Evolutionary conservation across 2,797 vertebrate genomes (phyloP).

Genomic region (Cynopterus sphinx): DNA sequence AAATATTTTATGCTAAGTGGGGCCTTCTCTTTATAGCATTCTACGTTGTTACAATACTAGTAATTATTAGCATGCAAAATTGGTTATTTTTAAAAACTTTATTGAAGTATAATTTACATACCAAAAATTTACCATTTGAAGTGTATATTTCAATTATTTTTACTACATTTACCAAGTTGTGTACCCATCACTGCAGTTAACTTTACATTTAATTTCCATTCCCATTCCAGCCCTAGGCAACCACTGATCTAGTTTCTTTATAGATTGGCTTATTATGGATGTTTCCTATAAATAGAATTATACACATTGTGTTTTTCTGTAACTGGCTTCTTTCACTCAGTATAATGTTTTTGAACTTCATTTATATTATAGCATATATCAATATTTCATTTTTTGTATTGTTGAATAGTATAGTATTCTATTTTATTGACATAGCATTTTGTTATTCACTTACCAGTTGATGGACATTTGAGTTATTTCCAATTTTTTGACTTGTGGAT

Average conservation of each 20-base stretch:
- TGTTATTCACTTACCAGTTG: background rate
- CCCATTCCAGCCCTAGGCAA: background rate
- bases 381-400: background rate
- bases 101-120: background rate
- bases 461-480: background rate
- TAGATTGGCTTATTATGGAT: background rate
- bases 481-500: background rate
- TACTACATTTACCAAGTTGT: background rate
- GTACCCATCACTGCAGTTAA: background rate
- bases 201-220: background rate
- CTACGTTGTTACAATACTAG: background rate
- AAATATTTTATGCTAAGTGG: background rate
- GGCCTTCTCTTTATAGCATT: background rate
- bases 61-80: background rate
- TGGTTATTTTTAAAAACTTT: background rate
- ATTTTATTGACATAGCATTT: background rate
- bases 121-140: background rate
- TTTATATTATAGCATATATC: background rate
- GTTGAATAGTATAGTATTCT: background rate
- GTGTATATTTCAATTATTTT: background rate
- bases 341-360: background rate
- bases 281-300: background rate
- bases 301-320: background rate
- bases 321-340: background rate
- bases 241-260: background rate